Base-by-base conservation (phyloP, 2,888 invertebrate species). In the Drosophila lacicola region DNA sequence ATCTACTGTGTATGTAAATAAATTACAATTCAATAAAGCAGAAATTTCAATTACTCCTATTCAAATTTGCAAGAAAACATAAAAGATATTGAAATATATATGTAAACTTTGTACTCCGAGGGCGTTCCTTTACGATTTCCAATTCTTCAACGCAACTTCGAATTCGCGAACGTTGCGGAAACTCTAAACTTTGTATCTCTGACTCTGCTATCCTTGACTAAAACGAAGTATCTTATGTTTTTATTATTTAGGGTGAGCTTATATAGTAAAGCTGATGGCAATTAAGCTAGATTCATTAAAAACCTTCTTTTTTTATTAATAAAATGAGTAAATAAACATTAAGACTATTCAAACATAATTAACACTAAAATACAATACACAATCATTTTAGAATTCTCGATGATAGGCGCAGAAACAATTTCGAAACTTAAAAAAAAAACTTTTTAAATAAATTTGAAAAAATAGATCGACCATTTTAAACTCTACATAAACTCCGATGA, bases 401-500 rank as follows among this genome's bases (percentile, higher is more conserved):
- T 11, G 11, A 10, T 36, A 2, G 11, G 11, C 11, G 10, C 34
- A 11, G 1, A 36, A 36, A 36, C 4, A 36, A 36, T 13, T 36
- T 4, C 21, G 33, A 39, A 29, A 19, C 19, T n/a, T n/a, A n/a
- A n/a, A 34, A 51, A 14, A 14, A 21, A 21, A 21, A 21, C 5
- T 21, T 19, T 34, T 13, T 49, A 34, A 39, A 50, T 0, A 33
- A 34, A 11, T 4, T 29, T 29, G 2, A 29, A 29, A 29, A 2
- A 29, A 29, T 29, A 29, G 8, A 8, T 29, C 29, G 4, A 29
- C n/a, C 9, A 8, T 13, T 25, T 42, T 3, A 0, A 47, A 33
- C 19, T 21, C 21, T 56, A 74, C 60, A 74, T 63, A 42, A 75
- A 63, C 6, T 75, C 76, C 5, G 60, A 63, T 2, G 74, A 75